Evolutionary conservation across 2,888 invertebrate genomes (phyloP).

Genomic region (Spialia ferax): DNA sequence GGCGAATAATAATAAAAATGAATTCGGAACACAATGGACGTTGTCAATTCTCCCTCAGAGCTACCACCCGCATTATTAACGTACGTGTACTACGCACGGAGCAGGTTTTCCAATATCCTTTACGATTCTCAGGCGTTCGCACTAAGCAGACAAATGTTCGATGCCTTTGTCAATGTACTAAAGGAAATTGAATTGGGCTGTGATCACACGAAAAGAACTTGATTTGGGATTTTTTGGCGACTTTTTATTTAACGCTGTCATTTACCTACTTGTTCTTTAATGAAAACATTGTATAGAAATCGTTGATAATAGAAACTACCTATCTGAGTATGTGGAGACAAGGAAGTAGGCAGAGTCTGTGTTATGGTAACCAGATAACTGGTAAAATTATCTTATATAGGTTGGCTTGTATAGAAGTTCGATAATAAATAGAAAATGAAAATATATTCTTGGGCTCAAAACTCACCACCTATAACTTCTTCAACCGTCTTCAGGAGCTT

Average conservation of each 20-base stretch:
- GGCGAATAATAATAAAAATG: conserved; percentile 58
- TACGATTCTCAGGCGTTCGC: conserved; percentile 18
- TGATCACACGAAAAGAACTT: background rate
- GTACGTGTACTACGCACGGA: conserved; percentile 19
- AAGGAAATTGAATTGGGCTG: conserved; percentile 27
- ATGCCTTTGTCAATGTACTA: conserved; percentile 28
- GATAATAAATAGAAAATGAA: too few species aligned
- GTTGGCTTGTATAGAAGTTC: too few species aligned
- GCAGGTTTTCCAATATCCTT: conserved; percentile 30
- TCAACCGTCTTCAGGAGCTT: too few species aligned
- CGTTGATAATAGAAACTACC: too few species aligned
- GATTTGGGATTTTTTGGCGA: background rate
- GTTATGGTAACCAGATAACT: too few species aligned
- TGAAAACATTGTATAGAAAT: too few species aligned
- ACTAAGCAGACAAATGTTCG: conserved; percentile 12
- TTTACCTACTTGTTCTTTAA: too few species aligned
- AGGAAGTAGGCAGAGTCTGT: too few species aligned
- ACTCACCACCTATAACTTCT: too few species aligned
- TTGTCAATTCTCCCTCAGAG: conserved; percentile 42
- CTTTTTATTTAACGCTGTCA: background rate
- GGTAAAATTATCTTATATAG: too few species aligned
- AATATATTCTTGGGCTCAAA: too few species aligned
- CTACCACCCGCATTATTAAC: conserved; percentile 42
- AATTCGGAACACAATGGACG: conserved; percentile 50
- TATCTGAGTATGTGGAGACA: too few species aligned